Base-by-base conservation (phyloP, 2,888 invertebrate species). In the Gibbula magus region DNA sequence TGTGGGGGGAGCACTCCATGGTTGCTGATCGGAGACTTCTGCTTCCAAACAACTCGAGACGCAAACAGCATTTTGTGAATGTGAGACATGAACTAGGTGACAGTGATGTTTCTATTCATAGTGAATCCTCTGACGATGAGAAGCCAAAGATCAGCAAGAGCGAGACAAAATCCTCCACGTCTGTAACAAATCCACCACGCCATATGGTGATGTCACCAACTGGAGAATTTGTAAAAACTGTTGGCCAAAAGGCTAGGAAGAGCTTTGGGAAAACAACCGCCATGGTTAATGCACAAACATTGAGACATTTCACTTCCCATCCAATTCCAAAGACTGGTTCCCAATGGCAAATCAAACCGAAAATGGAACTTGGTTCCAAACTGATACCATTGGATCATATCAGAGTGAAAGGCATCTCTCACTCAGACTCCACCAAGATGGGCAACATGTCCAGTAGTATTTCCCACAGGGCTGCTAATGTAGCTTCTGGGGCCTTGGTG, bases 41-140 rank as follows among this genome's bases (percentile, higher is more conserved):
- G 61, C 56, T 66, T 20, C 83, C 83, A 18, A 83, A 83, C 10
- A 83, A 83, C 77, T 83, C 79, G 67, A 75, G 79, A 29, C 74
- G 77, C 56, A 77, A 78, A 45, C 78, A 78, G 45, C 67, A 78
- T 39, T 78, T 78, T 39, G 32, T 52, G 16, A 61, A 78, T 13
- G 35, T 78, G 29, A 29, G 78, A 18, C 52, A 54, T 1, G 78
- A 78, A 4, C 66, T 77, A 18, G 67, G 39, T 18, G 77, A 77
- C 25, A 45, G 45, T 45, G 77, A 77, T 67, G 32, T 39, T 20
- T 51, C 56, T 51, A 16, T 52, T 10, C 39, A 51, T n/a, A 56
- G 70, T 39, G n/a, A 39, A 35, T 70, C 70, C 8, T 70, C 56
- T 20, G 20, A 32, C 29, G 70, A 70, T 18, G 70, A 70, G 8